phyloP scores from a whole-genome alignment of 1,140 invertebrate genomes.

The Bactericera cockerelli region DNA sequence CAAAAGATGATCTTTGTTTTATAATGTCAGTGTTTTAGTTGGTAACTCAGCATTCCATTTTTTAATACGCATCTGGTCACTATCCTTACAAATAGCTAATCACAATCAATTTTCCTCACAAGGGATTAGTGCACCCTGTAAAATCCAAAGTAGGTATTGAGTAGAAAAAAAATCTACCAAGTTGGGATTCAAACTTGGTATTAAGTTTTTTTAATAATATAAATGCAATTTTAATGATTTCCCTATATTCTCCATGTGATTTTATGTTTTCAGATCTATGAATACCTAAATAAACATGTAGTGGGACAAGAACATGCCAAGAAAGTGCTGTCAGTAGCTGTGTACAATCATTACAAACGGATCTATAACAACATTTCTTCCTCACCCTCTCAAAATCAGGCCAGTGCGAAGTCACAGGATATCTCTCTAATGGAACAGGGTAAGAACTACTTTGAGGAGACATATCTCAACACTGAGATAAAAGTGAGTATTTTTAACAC shows the following conservation, averaged over 20 bases:
- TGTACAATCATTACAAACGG: slow-evolving; percentile 98
- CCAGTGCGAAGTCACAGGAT: slow-evolving; percentile 28
- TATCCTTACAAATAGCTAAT: too few relatives aligned
- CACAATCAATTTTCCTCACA: too few relatives aligned
- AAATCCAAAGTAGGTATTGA: slow-evolving; percentile 2
- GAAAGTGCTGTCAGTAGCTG: slow-evolving; percentile 94
- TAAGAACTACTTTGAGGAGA: slow-evolving; percentile 25
- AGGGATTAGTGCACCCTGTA: too few relatives aligned
- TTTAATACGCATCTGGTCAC: too few relatives aligned
- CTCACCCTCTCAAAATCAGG: slow-evolving; percentile 30
- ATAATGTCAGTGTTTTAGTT: too few relatives aligned
- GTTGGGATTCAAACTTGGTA: background rate
- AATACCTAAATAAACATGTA: slow-evolving; percentile 89
- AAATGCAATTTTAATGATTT: background rate
- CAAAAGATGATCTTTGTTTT: too few relatives aligned
- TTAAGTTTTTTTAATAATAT: background rate
- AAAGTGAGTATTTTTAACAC: too few relatives aligned
- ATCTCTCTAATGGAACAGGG: slow-evolving; percentile 41
- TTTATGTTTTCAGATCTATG: slow-evolving; percentile 55
- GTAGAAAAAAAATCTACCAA: background rate
- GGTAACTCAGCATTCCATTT: too few relatives aligned
- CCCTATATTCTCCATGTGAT: too few relatives aligned
- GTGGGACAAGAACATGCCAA: slow-evolving; percentile 97
- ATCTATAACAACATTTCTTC: slow-evolving; percentile 83
- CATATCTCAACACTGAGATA: too few relatives aligned